phyloP scores from a whole-genome alignment of 2,797 vertebrate species.

The Lacerta viridis region DNA sequence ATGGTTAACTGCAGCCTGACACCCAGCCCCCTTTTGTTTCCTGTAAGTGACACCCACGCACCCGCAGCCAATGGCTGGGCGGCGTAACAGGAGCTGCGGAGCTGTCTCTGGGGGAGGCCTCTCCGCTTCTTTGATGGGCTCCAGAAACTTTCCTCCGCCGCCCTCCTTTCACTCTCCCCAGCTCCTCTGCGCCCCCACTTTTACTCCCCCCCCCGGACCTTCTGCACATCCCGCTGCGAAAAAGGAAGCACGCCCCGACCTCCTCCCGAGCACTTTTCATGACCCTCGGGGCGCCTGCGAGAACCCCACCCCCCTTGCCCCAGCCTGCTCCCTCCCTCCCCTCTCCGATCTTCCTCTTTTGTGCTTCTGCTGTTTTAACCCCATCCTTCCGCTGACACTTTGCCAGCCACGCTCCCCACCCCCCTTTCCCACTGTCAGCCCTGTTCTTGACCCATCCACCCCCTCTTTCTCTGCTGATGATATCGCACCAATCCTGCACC shows the following conservation, averaged over 20 bases:
- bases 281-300: background rate
- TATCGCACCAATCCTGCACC: background rate
- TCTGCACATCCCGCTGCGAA: background rate
- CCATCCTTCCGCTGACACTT: background rate
- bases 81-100: background rate
- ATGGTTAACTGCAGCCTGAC: slow-evolving; percentile 29
- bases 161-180: background rate
- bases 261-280: background rate
- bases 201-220: background rate
- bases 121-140: background rate
- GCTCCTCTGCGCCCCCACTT: background rate
- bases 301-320: too few species aligned
- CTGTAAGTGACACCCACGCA: slow-evolving; percentile 23
- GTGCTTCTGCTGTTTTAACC: background rate
- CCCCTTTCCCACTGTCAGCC: background rate
- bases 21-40: slow-evolving; percentile 21
- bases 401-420: too few species aligned
- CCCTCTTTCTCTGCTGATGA: background rate
- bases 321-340: too few species aligned
- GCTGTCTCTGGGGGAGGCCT: background rate
- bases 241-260: background rate
- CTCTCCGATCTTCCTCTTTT: background rate
- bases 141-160: background rate
- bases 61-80: slow-evolving; percentile 31
- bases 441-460: background rate